Conservation (phyloP, 1,140 invertebrate species). For the Myzus persicae region DNA sequence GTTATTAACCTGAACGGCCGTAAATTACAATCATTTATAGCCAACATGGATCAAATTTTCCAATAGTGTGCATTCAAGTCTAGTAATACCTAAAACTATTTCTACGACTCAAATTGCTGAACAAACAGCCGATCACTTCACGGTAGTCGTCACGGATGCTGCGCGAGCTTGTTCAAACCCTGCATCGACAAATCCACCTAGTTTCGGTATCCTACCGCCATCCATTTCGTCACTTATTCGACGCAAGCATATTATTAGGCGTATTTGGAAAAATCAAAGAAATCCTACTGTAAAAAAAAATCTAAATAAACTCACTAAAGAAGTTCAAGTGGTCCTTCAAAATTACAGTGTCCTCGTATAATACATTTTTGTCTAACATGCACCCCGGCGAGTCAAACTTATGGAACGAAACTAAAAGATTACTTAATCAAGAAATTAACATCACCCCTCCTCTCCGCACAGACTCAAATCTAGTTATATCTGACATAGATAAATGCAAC, state of each 20-base stretch:
- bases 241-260: neutral
- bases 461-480: too few species aligned
- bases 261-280: neutral
- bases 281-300: too few species aligned
- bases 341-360: neutral
- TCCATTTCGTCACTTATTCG: neutral
- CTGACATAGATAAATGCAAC: too few species aligned
- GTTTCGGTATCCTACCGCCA: neutral
- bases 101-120: too few species aligned
- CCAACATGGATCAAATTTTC: neutral
- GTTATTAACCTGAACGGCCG: neutral
- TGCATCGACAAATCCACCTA: neutral
- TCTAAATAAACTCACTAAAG: constrained; percentile 13
- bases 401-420: neutral
- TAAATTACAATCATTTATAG: neutral
- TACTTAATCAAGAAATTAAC: constrained; percentile 9
- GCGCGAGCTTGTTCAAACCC: too few species aligned
- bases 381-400: neutral
- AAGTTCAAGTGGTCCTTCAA: neutral
- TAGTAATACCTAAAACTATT: too few species aligned
- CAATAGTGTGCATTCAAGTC: too few species aligned
- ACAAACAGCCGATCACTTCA: too few species aligned
- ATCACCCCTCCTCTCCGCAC: neutral
- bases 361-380: neutral
- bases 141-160: too few species aligned